These are phyloP conservation scores for Exocentrus adspersus DNA, from an alignment of 2,888 invertebrate species.

Conservation along the genomic window DNA sequence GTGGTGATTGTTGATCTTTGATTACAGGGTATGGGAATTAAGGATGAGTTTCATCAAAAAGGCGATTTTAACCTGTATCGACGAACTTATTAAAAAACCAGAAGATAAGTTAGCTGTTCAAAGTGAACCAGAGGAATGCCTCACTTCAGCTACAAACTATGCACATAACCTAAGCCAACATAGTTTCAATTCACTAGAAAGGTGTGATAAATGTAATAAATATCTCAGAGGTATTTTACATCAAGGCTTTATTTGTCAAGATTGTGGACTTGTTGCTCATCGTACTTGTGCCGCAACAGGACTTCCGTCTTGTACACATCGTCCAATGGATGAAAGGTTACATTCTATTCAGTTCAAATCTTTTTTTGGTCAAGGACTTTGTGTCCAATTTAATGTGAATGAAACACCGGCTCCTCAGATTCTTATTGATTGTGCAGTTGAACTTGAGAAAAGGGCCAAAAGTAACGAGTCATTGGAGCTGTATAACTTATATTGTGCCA, in stretches of 20 bases:
- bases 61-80: conserved; percentile 74
- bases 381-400: conserved; percentile 69
- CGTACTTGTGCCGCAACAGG: conserved; percentile 75
- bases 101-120: conserved; percentile 48
- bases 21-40: conserved; percentile 76
- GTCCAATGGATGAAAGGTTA: conserved; percentile 52
- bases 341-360: conserved; percentile 56
- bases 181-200: conserved; percentile 74
- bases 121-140: conserved; percentile 35
- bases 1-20: too few relatives aligned
- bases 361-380: conserved; percentile 73
- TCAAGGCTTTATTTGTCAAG: conserved; percentile 77
- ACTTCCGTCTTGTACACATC: conserved; percentile 64
- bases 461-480: conserved; percentile 68
- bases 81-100: conserved; percentile 67
- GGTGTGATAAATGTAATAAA: conserved; percentile 79
- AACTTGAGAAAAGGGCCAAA: conserved; percentile 70
- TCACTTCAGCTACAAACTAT: conserved; percentile 34
- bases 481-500: conserved; percentile 74
- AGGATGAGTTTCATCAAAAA: conserved; percentile 78
- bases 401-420: conserved; percentile 69
- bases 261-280: conserved; percentile 78
- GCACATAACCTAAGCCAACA: conserved; percentile 69
- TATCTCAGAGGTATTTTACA: conserved; percentile 75
- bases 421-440: conserved; percentile 68